A percentile compares a stretch with the other conserved stretches of the same genome.
Evolutionary conservation across 1,140 invertebrate species (phyloP).

Genomic region (Saccostrea echinata): DNA sequence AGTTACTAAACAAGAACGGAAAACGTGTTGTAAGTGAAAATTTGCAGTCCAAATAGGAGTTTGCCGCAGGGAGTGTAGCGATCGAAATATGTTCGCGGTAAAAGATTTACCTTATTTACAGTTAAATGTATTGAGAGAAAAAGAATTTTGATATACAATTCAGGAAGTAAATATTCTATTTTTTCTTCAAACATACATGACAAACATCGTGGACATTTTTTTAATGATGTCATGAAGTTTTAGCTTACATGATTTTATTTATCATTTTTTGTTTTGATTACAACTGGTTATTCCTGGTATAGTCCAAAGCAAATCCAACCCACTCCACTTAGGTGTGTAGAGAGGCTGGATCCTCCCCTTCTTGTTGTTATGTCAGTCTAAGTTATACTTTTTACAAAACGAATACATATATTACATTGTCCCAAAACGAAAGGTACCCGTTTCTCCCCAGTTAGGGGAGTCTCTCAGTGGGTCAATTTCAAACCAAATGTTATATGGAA

Average conservation of each 20-base stretch:
- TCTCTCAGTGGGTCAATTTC: not conserved
- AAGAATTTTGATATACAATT: not conserved
- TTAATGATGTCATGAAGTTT: not conserved
- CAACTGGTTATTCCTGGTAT: not conserved
- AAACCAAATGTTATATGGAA: constrained; percentile 36
- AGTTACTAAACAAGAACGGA: constrained; percentile 1
- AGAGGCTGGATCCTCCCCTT: constrained; percentile 3
- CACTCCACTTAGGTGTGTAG: not conserved
- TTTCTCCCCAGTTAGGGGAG: not conserved
- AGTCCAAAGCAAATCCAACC: not conserved
- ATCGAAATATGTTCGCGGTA: not conserved
- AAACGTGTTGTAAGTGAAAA: constrained; percentile 1
- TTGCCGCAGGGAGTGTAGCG: not conserved
- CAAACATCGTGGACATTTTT: not conserved
- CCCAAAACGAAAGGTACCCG: not conserved
- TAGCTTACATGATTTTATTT: not conserved
- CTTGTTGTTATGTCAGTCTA: constrained; percentile 16
- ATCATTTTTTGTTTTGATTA: not conserved
- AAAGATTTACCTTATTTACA: not conserved
- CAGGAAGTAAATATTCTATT: not conserved
- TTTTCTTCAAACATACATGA: not conserved
- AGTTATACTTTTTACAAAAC: constrained; percentile 20
- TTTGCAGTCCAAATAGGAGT: not conserved
- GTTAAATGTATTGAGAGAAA: not conserved
- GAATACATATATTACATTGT: constrained; percentile 7